Evolutionary conservation across 1,140 invertebrate species (phyloP).

Genomic region (Patella vulgata): DNA sequence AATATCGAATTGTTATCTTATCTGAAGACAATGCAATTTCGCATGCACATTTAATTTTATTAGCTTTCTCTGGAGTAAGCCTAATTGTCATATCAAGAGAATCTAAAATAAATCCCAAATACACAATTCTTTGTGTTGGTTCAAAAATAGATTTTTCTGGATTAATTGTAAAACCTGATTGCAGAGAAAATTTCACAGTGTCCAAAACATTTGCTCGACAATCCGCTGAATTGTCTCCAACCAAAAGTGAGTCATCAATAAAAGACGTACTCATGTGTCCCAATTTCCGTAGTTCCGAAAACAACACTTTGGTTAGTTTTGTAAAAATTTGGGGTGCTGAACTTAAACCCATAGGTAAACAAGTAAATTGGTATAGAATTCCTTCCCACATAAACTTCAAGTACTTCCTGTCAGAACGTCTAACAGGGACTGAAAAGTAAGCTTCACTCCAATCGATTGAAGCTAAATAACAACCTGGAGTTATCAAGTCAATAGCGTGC

Average conservation of each 20-base stretch:
- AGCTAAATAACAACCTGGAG: constrained; percentile 30
- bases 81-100: no score
- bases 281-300: constrained; percentile 11
- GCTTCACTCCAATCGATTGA: constrained; percentile 35
- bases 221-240: background rate
- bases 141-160: constrained; percentile 11
- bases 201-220: background rate
- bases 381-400: constrained; percentile 28
- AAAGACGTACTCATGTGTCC: constrained; percentile 9
- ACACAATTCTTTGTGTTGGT: constrained; percentile 3
- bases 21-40: no score
- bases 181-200: background rate
- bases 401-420: constrained; percentile 20
- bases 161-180: constrained; percentile 5
- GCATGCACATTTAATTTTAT: no score
- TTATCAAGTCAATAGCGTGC: constrained; percentile 24
- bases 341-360: constrained; percentile 32
- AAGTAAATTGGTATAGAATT: constrained; percentile 26
- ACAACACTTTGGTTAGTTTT: constrained; percentile 25
- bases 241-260: constrained; percentile 13
- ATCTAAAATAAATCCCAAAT: constrained; percentile 9
- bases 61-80: no score
- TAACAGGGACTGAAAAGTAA: constrained; percentile 29
- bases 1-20: no score
- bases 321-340: constrained; percentile 14